Conservation (phyloP, 1,140 invertebrate genomes). For the Drosophila burlai region DNA sequence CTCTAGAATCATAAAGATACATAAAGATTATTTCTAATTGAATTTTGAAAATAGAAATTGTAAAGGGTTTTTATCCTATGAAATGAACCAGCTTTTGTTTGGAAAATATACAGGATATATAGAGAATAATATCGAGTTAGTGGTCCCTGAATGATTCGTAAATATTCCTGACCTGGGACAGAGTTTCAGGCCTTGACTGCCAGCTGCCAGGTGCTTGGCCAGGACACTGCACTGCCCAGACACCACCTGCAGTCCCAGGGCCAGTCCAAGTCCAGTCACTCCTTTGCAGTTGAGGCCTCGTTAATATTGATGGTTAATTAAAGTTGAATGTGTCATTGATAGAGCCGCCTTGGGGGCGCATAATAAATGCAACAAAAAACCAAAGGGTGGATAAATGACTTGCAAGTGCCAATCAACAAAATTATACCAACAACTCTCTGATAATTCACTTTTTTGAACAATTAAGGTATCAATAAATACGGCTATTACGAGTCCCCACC, state of each 20-base stretch:
- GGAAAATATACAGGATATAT: neutral
- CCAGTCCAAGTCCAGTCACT: neutral
- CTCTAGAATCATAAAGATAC: neutral
- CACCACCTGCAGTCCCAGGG: conserved; percentile 33
- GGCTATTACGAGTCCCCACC: neutral
- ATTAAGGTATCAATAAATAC: neutral
- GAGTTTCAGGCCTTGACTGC: conserved; percentile 2
- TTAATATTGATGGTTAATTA: conserved; percentile 54
- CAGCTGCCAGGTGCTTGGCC: conserved; percentile 9
- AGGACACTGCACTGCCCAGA: neutral
- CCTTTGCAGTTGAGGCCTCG: conserved; percentile 20
- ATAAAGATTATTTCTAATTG: neutral
- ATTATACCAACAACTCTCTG: neutral
- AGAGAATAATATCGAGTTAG: neutral
- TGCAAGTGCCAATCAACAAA: neutral
- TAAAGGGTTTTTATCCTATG: neutral
- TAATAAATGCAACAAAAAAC: conserved; percentile 4
- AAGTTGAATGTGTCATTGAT: conserved; percentile 38
- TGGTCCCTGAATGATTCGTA: neutral
- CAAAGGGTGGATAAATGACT: neutral
- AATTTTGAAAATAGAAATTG: neutral
- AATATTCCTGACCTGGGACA: conserved; percentile 3
- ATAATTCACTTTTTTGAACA: neutral
- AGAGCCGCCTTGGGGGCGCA: conserved; percentile 9
- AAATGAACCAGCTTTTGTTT: neutral